Evolutionary conservation across 2,113 vertebrate genomes (phyloP).

Genomic region (Acrocephalus kingi): DNA sequence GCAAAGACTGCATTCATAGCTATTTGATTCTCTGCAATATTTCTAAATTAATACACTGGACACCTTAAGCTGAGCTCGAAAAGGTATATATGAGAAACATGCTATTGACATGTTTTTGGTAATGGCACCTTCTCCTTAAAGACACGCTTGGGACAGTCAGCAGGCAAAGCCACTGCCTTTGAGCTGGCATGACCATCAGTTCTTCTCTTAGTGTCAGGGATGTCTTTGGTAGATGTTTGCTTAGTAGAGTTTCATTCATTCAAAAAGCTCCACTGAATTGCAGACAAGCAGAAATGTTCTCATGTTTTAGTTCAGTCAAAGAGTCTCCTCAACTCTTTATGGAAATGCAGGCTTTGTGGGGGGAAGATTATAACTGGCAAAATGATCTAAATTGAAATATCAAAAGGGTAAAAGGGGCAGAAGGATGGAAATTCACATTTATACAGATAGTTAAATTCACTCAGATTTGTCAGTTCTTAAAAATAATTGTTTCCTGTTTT

Average conservation of each 20-base stretch:
- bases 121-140: neutral
- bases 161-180: neutral
- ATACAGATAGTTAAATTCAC: neutral
- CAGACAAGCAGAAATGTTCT: neutral
- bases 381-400: neutral
- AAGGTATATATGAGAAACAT: neutral
- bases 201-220: neutral
- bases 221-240: neutral
- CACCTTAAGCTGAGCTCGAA: neutral
- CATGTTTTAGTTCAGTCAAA: neutral
- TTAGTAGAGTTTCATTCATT: neutral
- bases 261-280: neutral
- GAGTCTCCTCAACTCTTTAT: neutral
- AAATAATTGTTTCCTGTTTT: slow-evolving; percentile 31
- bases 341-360: neutral
- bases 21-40: neutral
- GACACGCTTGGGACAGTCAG: neutral
- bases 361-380: neutral
- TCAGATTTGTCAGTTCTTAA: neutral
- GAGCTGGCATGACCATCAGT: neutral
- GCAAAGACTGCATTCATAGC: neutral
- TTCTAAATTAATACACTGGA: neutral
- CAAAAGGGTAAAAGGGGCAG: neutral
- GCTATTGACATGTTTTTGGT: neutral
- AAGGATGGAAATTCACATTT: neutral